These are phyloP conservation scores for Telenomus remus DNA, from an alignment of 1,140 invertebrate genomes.

Conservation along the genomic window DNA sequence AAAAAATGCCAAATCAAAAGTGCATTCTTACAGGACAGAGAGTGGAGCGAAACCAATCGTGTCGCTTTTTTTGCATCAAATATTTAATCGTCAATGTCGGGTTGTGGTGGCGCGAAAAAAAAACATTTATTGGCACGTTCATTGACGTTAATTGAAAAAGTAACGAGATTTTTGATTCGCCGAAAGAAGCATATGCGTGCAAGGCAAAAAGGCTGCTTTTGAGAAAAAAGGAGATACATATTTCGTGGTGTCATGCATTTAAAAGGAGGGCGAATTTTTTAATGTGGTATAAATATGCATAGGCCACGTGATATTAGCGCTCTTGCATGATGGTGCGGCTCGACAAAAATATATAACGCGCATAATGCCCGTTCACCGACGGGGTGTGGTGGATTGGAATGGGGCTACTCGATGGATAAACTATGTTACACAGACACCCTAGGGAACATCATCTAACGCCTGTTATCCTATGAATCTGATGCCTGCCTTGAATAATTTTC, in stretches of 20 bases:
- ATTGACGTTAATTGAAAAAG: slow-evolving; percentile 17
- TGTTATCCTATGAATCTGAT: slow-evolving; percentile 72
- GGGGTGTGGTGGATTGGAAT: slow-evolving; percentile 48
- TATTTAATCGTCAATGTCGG: background rate
- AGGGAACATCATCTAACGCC: slow-evolving; percentile 74
- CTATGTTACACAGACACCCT: slow-evolving; percentile 70
- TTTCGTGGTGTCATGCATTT: slow-evolving; percentile 70
- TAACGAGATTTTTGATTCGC: background rate
- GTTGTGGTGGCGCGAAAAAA: background rate
- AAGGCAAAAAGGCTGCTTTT: slow-evolving; percentile 30
- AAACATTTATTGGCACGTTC: background rate
- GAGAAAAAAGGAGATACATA: slow-evolving; percentile 16
- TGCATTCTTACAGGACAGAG: slow-evolving; percentile 6
- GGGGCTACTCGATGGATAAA: slow-evolving; percentile 73
- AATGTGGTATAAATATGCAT: slow-evolving; percentile 76
- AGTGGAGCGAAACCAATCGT: background rate
- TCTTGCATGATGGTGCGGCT: slow-evolving; percentile 64
- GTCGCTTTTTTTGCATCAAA: background rate
- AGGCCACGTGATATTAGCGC: slow-evolving; percentile 73
- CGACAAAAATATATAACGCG: slow-evolving; percentile 68
- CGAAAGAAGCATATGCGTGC: slow-evolving; percentile 30
- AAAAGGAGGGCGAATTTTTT: slow-evolving; percentile 74
- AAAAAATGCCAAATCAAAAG: slow-evolving; percentile 6
- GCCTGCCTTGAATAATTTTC: slow-evolving; percentile 65
- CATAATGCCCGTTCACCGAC: slow-evolving; percentile 58